These are phyloP conservation scores for Lamproptera curius DNA, from an alignment of 2,888 invertebrate genomes.

Conservation along the genomic window DNA sequence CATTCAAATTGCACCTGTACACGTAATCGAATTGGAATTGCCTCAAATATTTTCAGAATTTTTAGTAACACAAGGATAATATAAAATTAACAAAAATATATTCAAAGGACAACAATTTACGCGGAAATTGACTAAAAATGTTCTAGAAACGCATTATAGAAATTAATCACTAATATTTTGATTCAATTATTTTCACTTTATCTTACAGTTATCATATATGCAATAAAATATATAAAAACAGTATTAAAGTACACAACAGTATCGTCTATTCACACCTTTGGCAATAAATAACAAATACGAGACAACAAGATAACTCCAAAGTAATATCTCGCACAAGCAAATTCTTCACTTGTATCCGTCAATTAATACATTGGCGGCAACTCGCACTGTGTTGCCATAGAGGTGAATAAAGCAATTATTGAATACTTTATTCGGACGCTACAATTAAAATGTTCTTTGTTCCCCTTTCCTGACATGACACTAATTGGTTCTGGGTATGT, in stretches of 20 bases:
- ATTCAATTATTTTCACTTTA: too few relatives aligned
- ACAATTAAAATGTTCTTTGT: slow-evolving; percentile 15
- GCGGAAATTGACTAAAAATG: too few relatives aligned
- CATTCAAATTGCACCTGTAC: neutral
- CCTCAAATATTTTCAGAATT: too few relatives aligned
- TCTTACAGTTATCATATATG: too few relatives aligned
- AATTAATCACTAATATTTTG: too few relatives aligned
- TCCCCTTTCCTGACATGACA: slow-evolving; percentile 5
- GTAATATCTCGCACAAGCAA: neutral
- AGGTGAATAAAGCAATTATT: slow-evolving; percentile 17
- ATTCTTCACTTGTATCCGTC: neutral
- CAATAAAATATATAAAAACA: too few relatives aligned
- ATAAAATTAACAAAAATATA: too few relatives aligned
- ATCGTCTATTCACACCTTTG: neutral
- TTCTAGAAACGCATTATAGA: too few relatives aligned
- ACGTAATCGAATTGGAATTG: neutral
- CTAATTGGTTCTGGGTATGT: slow-evolving; percentile 17
- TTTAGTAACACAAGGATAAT: too few relatives aligned
- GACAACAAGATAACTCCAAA: neutral
- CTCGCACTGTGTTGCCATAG: slow-evolving; percentile 6
- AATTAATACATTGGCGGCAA: neutral
- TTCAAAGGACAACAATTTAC: too few relatives aligned
- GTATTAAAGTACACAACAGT: too few relatives aligned
- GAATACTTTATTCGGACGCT: slow-evolving; percentile 4
- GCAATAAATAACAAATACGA: neutral